phyloP scores from a whole-genome alignment of 1,140 invertebrate species.

The Drosophila elegans region DNA sequence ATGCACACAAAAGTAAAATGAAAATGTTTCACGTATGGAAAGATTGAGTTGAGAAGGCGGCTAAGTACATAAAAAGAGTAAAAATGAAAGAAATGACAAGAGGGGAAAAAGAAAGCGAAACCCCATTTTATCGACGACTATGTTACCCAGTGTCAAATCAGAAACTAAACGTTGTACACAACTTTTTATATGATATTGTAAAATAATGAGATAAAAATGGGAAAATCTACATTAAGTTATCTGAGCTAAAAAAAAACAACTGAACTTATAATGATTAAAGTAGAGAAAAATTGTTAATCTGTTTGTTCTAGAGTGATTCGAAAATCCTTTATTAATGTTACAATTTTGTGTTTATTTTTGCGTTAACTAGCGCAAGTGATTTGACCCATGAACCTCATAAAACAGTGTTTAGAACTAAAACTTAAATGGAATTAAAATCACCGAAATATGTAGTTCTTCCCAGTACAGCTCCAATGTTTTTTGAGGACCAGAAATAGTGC shows the following conservation, averaged over 20 bases:
- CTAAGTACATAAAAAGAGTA: constrained; percentile 46
- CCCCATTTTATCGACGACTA: background rate
- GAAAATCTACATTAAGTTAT: too few species aligned
- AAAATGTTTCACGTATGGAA: constrained; percentile 63
- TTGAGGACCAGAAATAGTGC: background rate
- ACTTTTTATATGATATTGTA: background rate
- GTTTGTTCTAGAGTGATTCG: too few species aligned
- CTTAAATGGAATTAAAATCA: too few species aligned
- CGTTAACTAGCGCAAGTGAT: too few species aligned
- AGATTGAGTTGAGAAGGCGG: constrained; percentile 59
- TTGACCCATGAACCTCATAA: too few species aligned
- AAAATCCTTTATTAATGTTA: too few species aligned
- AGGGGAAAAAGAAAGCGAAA: constrained; percentile 9
- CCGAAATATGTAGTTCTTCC: too few species aligned
- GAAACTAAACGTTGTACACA: background rate
- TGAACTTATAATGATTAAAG: too few species aligned
- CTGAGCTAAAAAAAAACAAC: too few species aligned
- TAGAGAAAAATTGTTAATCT: too few species aligned
- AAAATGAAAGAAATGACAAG: constrained; percentile 15
- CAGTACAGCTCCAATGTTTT: background rate
- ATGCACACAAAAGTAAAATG: constrained; percentile 42
- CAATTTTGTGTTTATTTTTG: background rate
- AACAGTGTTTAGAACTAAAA: too few species aligned
- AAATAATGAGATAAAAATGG: too few species aligned
- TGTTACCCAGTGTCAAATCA: constrained; percentile 7